Evolutionary conservation across 1,140 invertebrate genomes (phyloP), one percentile per base, ranked within the genome.

Genomic region (Bombus waltoni): DNA sequence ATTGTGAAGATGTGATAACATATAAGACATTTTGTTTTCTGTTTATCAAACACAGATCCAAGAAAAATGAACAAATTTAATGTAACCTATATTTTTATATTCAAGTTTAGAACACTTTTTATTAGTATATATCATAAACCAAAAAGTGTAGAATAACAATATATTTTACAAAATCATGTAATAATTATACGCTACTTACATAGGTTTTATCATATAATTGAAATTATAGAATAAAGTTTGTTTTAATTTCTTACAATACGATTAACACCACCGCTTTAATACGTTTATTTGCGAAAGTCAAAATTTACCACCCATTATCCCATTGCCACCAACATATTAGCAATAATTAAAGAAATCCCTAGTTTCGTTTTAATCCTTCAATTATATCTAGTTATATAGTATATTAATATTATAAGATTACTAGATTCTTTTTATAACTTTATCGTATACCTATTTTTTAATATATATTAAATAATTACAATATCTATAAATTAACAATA

Each of bases 1-100:
- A 96, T 99, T 99, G 95, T 99, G 98, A 90, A 99, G 97, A 98
- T 99, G 99, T 87, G 98, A 98, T 93, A 99, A 95, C 99, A 99
- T 99, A 96, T 99, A 99, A 95, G 99, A 99, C 99, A 99, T 99
- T 82, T 93, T 97, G 25, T 74, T 62, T 57, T n/a, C 32, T 73
- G 5, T 66, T 71, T 71, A 28, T 72, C 9, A 77, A 83, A 68
- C 11, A n/a, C 35, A 6, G 3, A 10, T 68, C 5, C 10, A 35
- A 44, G 22, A 35, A 62, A n/a, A 47, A 40, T 5, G 25, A 40
- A 70, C 28, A 42, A 28, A 32, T 83, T n/a, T 40, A 32, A 59
- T 32, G 59, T 18, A 32, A 68, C 18, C 32, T 32, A 59, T 15
- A 15, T 35, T 57, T 25, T 70, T 25, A 32, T 13, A 22, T 70